phyloP scores from a whole-genome alignment of 2,113 vertebrate species.

The Daphoenositta chrysoptera region DNA sequence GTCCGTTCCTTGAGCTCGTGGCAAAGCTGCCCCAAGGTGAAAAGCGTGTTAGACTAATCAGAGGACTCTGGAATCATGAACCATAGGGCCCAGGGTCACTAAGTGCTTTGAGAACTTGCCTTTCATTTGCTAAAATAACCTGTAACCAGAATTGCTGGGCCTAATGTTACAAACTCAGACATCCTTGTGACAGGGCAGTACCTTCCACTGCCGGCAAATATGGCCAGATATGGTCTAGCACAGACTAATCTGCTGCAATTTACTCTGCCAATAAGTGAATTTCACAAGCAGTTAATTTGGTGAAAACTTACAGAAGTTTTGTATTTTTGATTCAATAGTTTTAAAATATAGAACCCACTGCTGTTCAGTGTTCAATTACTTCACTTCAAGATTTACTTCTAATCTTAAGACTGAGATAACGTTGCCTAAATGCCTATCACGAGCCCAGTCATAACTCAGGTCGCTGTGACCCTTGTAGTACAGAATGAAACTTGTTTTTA shows the following conservation, averaged over 20 bases:
- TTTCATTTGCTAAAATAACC: not conserved
- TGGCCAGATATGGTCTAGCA: not conserved
- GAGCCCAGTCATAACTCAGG: not conserved
- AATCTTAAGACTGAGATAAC: not conserved
- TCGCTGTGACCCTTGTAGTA: not conserved
- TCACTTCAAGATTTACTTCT: not conserved
- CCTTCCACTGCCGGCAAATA: not conserved
- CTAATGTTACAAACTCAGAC: not conserved
- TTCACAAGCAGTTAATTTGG: not conserved
- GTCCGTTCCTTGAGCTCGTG: rapidly evolving
- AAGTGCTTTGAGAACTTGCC: not conserved
- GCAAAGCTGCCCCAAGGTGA: not conserved
- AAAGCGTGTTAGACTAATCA: not conserved
- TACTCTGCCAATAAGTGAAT: not conserved
- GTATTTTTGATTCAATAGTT: not conserved
- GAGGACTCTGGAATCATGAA: not conserved
- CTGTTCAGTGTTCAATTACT: not conserved
- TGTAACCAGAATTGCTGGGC: not conserved
- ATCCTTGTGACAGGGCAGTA: not conserved
- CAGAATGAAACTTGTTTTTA: not conserved
- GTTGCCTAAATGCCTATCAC: not conserved
- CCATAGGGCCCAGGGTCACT: not conserved
- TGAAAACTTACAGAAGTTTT: not conserved
- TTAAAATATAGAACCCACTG: not conserved
- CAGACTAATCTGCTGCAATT: not conserved